phyloP scores from a whole-genome alignment of 2,113 vertebrate genomes.

The Alexandromys fortis region DNA sequence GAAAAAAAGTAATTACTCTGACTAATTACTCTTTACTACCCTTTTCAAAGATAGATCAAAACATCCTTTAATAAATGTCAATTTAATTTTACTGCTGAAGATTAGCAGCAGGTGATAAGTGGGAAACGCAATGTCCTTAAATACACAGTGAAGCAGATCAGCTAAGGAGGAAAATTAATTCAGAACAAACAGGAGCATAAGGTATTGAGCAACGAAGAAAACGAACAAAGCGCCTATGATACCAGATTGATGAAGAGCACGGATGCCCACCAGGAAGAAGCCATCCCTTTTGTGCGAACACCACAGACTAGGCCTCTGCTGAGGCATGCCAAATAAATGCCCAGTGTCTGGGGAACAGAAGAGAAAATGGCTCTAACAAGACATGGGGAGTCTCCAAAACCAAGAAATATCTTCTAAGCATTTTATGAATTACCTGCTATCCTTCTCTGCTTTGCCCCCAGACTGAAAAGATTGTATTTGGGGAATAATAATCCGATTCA shows the following conservation, averaged over 20 bases:
- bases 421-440: slow-evolving; percentile 1
- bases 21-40: slow-evolving; percentile 75
- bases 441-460: neutral
- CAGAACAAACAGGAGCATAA: slow-evolving; percentile 67
- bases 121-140: slow-evolving; percentile 68
- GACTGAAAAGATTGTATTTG: neutral
- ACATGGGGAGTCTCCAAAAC: neutral
- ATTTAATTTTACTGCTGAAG: slow-evolving; percentile 73
- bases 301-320: neutral
- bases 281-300: neutral
- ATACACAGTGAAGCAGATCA: slow-evolving; percentile 51
- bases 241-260: slow-evolving; percentile 35
- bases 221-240: slow-evolving; percentile 51
- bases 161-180: slow-evolving; percentile 66
- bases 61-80: slow-evolving; percentile 76
- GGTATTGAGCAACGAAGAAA: slow-evolving; percentile 59
- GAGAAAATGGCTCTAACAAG: neutral
- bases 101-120: slow-evolving; percentile 73
- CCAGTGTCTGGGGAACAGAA: neutral
- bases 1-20: slow-evolving; percentile 50
- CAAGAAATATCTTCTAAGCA: neutral
- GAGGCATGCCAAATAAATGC: neutral
- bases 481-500: neutral
- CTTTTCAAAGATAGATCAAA: slow-evolving; percentile 79
- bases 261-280: neutral